phyloP scores from a whole-genome alignment of 1,140 invertebrate species.

The Whitmania pigra region DNA sequence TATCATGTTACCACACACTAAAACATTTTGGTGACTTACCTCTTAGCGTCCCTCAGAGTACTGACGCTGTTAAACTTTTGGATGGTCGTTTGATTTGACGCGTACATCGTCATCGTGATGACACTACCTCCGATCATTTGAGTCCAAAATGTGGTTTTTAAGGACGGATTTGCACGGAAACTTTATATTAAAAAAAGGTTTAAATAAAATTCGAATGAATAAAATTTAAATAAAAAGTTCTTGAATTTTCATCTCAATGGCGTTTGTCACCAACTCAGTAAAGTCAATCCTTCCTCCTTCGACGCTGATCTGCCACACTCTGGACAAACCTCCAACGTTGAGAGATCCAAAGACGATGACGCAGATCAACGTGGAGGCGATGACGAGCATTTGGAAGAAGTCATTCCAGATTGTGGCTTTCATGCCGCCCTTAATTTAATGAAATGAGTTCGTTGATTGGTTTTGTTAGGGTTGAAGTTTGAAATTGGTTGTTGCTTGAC shows the following conservation, averaged over 20 bases:
- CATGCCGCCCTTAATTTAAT: conserved; percentile 16
- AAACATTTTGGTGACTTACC: conserved; percentile 42
- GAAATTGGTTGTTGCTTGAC: neutral
- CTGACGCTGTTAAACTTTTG: conserved; percentile 72
- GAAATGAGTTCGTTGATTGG: neutral
- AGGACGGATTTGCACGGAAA: conserved; percentile 57
- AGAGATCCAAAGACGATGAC: conserved; percentile 46
- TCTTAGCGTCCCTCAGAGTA: conserved; percentile 52
- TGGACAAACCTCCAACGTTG: conserved; percentile 49
- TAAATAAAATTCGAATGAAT: conserved; percentile 48
- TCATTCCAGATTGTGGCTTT: conserved; percentile 19
- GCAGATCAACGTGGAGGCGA: neutral
- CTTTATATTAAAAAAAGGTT: conserved; percentile 43
- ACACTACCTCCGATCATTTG: conserved; percentile 68
- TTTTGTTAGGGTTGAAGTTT: too few relatives aligned
- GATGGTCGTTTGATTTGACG: conserved; percentile 74
- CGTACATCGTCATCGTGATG: conserved; percentile 73
- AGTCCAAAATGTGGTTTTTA: conserved; percentile 70
- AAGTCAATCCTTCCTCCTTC: conserved; percentile 51
- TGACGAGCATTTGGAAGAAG: conserved; percentile 14
- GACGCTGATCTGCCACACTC: conserved; percentile 54
- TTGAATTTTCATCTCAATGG: neutral
- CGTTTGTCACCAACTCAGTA: neutral
- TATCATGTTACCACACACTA: neutral
- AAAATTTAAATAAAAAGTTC: neutral